phyloP scores from a whole-genome alignment of 2,888 invertebrate species.

The Pseudeuparius sepicola region DNA sequence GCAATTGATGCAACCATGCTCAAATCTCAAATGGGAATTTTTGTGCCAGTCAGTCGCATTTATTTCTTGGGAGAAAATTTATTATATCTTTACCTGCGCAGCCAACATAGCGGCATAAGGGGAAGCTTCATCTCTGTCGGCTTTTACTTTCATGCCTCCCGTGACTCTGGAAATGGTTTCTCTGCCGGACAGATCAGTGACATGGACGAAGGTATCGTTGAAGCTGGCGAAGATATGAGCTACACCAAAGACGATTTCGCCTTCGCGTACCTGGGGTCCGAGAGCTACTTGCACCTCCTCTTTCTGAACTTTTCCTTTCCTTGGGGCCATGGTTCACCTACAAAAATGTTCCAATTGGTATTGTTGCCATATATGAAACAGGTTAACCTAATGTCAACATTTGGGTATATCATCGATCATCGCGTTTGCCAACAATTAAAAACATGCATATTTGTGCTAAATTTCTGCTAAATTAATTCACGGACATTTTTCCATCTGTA shows the following conservation, averaged over 20 bases:
- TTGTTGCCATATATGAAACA: too few species aligned
- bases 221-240: slow-evolving; percentile 99
- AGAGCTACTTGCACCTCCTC: slow-evolving; percentile 95
- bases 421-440: too few species aligned
- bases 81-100: slow-evolving; percentile 65
- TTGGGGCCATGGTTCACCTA: slow-evolving; percentile 83
- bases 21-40: too few species aligned
- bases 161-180: slow-evolving; percentile 93
- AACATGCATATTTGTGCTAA: too few species aligned
- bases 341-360: too few species aligned
- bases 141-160: slow-evolving; percentile 99
- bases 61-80: too few species aligned
- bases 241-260: slow-evolving; percentile 96
- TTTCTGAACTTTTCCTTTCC: slow-evolving; percentile 93
- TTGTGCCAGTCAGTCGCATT: too few species aligned
- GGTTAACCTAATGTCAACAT: too few species aligned
- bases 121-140: slow-evolving; percentile 99
- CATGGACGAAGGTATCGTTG: slow-evolving; percentile 99
- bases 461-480: too few species aligned
- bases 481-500: too few species aligned
- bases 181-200: slow-evolving; percentile 96
- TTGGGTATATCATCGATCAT: too few species aligned
- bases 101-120: slow-evolving; percentile 99
- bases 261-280: slow-evolving; percentile 93
- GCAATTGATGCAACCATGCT: too few species aligned